Percentiles rank a stretch among this genome's conserved stretches.
phyloP scores from a whole-genome alignment of 2,797 vertebrate genomes.

The Pipistrellus pipistrellus region DNA sequence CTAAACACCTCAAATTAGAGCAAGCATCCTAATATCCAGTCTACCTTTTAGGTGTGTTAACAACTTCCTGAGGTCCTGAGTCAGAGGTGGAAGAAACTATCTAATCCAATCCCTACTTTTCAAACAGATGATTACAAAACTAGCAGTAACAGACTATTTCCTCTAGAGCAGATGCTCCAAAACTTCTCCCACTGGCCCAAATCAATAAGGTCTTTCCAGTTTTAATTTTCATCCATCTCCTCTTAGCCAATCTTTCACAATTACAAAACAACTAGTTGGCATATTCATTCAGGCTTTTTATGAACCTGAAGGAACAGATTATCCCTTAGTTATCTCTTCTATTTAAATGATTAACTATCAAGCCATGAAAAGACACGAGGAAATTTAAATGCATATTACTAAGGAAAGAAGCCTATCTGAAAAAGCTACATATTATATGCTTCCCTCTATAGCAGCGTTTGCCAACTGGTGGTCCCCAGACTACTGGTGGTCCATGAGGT shows the following conservation, averaged over 20 bases:
- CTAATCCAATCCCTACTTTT: background rate
- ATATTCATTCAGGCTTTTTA: constrained; percentile 39
- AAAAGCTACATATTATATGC: background rate
- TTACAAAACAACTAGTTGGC: background rate
- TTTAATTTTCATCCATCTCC: constrained; percentile 13
- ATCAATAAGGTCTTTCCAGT: background rate
- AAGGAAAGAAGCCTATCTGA: constrained; percentile 26
- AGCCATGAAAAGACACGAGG: background rate
- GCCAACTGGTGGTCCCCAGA: no score
- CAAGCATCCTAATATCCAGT: background rate
- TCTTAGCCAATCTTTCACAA: constrained; percentile 1
- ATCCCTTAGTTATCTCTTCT: constrained; percentile 2
- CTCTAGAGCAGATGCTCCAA: background rate
- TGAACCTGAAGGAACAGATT: constrained; percentile 43
- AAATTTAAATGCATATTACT: constrained; percentile 26
- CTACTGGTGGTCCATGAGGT: no score
- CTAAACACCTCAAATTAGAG: background rate
- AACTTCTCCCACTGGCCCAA: background rate
- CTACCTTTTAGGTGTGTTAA: background rate
- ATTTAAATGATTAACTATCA: background rate
- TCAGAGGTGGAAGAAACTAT: background rate
- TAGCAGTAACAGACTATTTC: background rate
- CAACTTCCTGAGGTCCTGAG: background rate
- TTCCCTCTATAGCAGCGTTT: background rate
- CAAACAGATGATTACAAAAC: constrained; percentile 9